Evolutionary conservation across 1,140 invertebrate genomes (phyloP).

Genomic region (Heliconius eleuchia): DNA sequence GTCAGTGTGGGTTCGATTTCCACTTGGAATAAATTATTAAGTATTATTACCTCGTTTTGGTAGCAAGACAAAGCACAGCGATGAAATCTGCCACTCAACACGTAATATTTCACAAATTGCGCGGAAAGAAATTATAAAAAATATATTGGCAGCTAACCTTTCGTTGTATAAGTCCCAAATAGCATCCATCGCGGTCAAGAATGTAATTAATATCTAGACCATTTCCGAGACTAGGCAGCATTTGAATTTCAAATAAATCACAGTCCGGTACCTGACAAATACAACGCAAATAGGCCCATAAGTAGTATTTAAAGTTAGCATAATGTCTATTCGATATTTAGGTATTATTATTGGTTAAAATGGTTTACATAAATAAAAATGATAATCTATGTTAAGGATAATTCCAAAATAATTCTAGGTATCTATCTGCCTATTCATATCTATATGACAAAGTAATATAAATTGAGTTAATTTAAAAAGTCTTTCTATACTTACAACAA

Average conservation of each 20-base stretch:
- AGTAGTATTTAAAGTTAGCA: background rate
- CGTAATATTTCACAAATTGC: too few species aligned
- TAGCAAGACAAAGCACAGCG: too few species aligned
- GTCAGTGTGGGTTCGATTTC: too few species aligned
- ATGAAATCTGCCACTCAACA: too few species aligned
- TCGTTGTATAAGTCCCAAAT: conserved; percentile 86
- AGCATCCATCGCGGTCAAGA: conserved; percentile 85
- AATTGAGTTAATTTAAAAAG: background rate
- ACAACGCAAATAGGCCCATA: background rate
- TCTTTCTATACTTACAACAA: conserved; percentile 54
- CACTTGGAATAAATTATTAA: too few species aligned
- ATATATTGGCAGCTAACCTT: conserved; percentile 48
- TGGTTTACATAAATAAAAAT: too few species aligned
- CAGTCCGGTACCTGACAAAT: conserved; percentile 84
- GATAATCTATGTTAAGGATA: too few species aligned
- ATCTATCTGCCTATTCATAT: too few species aligned
- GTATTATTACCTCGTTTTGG: too few species aligned
- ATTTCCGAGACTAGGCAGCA: conserved; percentile 81
- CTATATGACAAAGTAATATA: background rate
- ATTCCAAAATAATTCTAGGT: too few species aligned
- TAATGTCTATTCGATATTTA: background rate
- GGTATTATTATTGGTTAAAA: too few species aligned
- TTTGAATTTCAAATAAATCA: conserved; percentile 86
- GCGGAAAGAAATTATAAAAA: background rate
- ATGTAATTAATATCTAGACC: conserved; percentile 75